Base-by-base conservation (phyloP, 1,140 invertebrate genomes). In the Charaxes varanes region DNA sequence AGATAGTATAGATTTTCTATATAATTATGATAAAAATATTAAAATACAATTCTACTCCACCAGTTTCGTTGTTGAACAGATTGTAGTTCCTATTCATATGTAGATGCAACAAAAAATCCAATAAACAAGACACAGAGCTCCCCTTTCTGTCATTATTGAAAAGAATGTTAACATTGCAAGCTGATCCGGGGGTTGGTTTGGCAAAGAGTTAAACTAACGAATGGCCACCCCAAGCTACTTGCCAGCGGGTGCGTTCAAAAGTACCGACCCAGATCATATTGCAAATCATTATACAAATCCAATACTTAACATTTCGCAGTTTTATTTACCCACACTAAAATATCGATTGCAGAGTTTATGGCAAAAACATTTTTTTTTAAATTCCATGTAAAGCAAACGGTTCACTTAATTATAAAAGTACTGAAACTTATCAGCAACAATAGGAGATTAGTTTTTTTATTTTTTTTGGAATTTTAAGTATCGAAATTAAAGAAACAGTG, bases 71-170 rank as follows among this genome's bases (percentile, higher is more conserved):
- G 54, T 68, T 53, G 50, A 53, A 71, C 72, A 77, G 73, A 77
- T 79, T 79, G 64, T 55, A 55, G 59, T 66, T 62, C 48, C 66
- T 55, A 80, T 83, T 83, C 76, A 83, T 79, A 83, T 83, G 79
- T 71, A 83, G 74, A 83, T 74, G 74, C 53, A 76, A 74, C 76
- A 83, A 83, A 83, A 83, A 83, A 83, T 83, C 79, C 74, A 80
- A 83, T 83, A 83, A 83, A 83, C 76, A 79, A 77, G 76, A 74
- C 71, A 71, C 49, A 67, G 78, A 63, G 68, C 47, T 63, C 58
- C 68, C 67, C 70, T 71, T 65, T 45, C 53, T 64, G 60, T 80
- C 74, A 77, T 82, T 82, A 80, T 80, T 78, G 76, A 78, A 80
- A 81, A 80, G 79, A 79, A 80, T 80, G 73, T 80, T 80, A 82